phyloP scores from a whole-genome alignment of 1,140 invertebrate genomes.

The Lepidurus apus region DNA sequence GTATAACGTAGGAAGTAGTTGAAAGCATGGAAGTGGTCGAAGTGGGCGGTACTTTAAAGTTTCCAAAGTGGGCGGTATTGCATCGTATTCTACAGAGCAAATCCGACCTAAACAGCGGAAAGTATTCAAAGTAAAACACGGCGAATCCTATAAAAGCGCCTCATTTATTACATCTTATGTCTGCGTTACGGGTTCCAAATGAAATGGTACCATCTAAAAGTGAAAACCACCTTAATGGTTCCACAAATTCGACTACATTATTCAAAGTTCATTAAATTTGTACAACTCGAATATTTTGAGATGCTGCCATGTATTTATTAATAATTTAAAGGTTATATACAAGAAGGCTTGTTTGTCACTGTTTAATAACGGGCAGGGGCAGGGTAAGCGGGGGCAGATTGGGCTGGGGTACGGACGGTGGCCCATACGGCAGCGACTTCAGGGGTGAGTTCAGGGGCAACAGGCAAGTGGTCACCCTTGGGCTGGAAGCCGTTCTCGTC shows the following conservation, averaged over 20 bases:
- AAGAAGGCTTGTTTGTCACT: background rate
- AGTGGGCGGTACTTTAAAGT: too few relatives aligned
- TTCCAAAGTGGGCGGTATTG: too few relatives aligned
- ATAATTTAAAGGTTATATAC: background rate
- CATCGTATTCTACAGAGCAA: too few relatives aligned
- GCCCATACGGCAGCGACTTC: conserved; percentile 11
- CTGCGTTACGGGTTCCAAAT: too few relatives aligned
- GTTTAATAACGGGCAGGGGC: background rate
- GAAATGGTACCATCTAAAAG: too few relatives aligned
- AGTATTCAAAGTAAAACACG: too few relatives aligned
- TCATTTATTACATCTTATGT: too few relatives aligned
- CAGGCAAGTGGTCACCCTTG: conserved; percentile 39
- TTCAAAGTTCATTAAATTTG: background rate
- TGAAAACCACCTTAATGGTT: too few relatives aligned
- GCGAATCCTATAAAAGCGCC: too few relatives aligned
- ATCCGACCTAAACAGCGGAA: too few relatives aligned
- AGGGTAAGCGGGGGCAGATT: background rate
- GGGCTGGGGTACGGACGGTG: background rate
- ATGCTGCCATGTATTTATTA: background rate
- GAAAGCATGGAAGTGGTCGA: too few relatives aligned
- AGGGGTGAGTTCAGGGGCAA: conserved; percentile 34
- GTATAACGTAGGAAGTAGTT: too few relatives aligned
- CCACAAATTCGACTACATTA: background rate
- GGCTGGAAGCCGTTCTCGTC: conserved; percentile 41
- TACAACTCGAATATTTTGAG: background rate